A percentile compares a stretch with the other conserved stretches of the same genome.
phyloP scores from a whole-genome alignment of 1,140 invertebrate genomes.

The Drosophila miranda region DNA sequence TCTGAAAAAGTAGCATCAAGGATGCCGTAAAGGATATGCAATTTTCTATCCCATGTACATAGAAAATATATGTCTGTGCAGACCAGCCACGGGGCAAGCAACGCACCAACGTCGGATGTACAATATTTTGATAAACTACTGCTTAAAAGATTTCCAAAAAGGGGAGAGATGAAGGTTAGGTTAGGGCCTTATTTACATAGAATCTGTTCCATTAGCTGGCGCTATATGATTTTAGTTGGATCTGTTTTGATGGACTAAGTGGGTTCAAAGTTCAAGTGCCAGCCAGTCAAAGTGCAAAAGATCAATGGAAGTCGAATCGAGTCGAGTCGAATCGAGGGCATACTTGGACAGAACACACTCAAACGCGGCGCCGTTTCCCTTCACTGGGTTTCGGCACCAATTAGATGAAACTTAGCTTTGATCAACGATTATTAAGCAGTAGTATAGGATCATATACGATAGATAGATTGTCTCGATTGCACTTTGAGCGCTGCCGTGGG shows the following conservation, averaged over 20 bases:
- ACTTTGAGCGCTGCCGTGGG: conserved; percentile 28
- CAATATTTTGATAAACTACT: too few relatives aligned
- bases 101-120: too few relatives aligned
- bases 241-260: conserved; percentile 9
- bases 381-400: conserved; percentile 36
- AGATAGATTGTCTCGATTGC: conserved; percentile 9
- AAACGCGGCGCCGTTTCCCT: conserved; percentile 14
- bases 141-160: too few relatives aligned
- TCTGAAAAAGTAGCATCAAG: too few relatives aligned
- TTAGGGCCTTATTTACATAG: conserved; percentile 62
- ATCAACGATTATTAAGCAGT: neutral
- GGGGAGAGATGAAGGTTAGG: too few relatives aligned
- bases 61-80: too few relatives aligned
- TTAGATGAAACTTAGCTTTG: conserved; percentile 16
- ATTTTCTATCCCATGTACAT: too few relatives aligned
- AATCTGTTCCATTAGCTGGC: conserved; percentile 9
- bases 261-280: conserved; percentile 14
- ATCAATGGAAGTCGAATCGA: neutral
- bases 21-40: too few relatives aligned
- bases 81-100: too few relatives aligned
- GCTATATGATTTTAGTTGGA: conserved; percentile 3
- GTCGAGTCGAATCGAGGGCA: too few relatives aligned
- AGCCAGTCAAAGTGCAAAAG: conserved; percentile 44
- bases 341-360: conserved; percentile 4
- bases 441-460: neutral